Evolutionary conservation across 1,140 invertebrate genomes (phyloP), one percentile per base, ranked within the genome.

Genomic region (Zophobas morio): DNA sequence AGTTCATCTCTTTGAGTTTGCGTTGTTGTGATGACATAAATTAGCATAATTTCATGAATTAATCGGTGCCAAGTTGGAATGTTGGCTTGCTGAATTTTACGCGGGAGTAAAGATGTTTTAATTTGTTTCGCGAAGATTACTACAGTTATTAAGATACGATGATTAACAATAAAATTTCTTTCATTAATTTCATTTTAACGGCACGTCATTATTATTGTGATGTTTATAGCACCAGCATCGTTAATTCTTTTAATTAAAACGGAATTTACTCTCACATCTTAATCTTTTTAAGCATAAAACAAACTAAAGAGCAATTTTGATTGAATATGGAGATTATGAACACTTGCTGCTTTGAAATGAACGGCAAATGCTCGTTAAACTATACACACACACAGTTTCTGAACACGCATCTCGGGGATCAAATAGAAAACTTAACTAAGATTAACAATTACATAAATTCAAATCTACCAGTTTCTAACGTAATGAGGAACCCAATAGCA

Each of bases 31-130:
- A 39, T 39, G 57, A 63, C 57, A 63, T 63, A 33, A 66, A 66
- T 66, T 66, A 47, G 60, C 60, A 66, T 66, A 66, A 66, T 46
- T 66, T 66, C 60, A 47, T 20, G 20, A 66, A 66, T 66, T 66
- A 66, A 66, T 66, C 60, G 39, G n/a, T 66, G 20, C 60, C 32
- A 3, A 33, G n/a, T 63, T 39, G n/a, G 5, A 66, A 66, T 66
- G 36, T 42, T 40, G 20, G 36, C 1, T 20, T n/a, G 6, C 8
- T 1, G 42, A 42, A 6, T 42, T 66, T 57, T 6, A 2, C 3
- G 32, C 32, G 35, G 6, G 35, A 33, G 54, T 4, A 36, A 36
- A 36, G 3, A 2, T 34, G 54, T 57, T 40, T 42, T 20, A 66
- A 66, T 42, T 66, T 32, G 39, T 66, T 66, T 40, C 6, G 33